phyloP scores from a whole-genome alignment of 2,797 vertebrate species.

The Anguilla anguilla region DNA sequence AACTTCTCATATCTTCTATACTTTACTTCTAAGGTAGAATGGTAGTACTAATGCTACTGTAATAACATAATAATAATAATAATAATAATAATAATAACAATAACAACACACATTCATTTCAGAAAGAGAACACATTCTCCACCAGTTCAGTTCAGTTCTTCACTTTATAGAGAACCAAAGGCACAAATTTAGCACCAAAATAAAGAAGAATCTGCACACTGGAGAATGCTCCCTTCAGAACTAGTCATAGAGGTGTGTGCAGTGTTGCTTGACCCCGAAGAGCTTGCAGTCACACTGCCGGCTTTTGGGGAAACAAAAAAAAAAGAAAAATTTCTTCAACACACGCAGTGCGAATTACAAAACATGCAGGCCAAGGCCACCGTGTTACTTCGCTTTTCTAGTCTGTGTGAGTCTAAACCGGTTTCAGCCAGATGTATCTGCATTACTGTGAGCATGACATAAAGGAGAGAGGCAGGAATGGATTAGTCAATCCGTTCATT shows the following conservation, averaged over 20 bases:
- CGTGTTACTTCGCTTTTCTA: neutral
- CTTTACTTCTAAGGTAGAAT: neutral
- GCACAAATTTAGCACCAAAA: no score
- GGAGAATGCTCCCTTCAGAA: no score
- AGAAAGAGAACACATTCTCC: neutral
- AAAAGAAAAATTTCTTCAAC: no score
- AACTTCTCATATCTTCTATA: no score
- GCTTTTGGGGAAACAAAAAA: no score
- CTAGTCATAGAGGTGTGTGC: no score
- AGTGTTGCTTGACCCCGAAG: no score
- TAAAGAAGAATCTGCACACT: no score
- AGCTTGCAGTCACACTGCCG: no score
- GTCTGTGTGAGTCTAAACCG: conserved; percentile 8
- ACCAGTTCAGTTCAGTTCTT: neutral
- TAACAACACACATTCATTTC: neutral
- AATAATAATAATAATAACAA: neutral
- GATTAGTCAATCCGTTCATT: neutral
- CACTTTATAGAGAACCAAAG: no score
- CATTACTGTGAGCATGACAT: neutral
- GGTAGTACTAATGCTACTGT: neutral
- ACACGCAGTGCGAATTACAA: neutral
- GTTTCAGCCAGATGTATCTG: conserved; percentile 25
- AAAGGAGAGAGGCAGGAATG: neutral
- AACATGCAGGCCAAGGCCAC: neutral
- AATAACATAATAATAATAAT: neutral